Evolutionary conservation across 2,797 vertebrate species (phyloP).

Genomic region (Eulemur mongoz): DNA sequence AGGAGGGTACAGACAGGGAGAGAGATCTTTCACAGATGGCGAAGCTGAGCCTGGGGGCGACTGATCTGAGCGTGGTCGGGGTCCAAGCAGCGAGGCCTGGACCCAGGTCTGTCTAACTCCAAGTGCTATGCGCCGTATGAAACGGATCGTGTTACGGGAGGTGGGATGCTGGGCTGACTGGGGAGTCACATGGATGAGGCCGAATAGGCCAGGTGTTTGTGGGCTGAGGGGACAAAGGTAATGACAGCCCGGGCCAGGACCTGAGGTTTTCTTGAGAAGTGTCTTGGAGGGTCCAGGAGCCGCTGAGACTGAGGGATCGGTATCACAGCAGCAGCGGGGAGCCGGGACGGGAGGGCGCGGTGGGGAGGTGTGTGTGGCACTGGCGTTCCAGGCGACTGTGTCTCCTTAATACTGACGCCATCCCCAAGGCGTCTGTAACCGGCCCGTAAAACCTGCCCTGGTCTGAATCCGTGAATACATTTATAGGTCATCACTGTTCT

Average conservation of each 20-base stretch:
- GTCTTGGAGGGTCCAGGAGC: background rate
- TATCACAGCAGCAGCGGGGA: accelerated
- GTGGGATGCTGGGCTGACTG: background rate
- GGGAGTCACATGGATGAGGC: accelerated
- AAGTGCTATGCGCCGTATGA: background rate
- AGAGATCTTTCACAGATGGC: background rate
- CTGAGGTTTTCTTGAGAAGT: background rate
- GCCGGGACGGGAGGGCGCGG: accelerated
- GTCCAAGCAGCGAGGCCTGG: background rate
- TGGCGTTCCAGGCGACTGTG: background rate
- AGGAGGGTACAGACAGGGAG: background rate
- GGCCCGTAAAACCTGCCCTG: background rate
- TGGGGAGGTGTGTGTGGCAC: background rate
- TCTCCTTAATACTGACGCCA: background rate
- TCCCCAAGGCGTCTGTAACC: background rate
- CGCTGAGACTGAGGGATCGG: accelerated
- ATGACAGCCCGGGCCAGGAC: background rate
- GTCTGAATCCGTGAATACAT: background rate
- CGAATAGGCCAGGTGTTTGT: accelerated
- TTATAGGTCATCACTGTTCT: background rate
- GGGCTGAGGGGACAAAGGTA: background rate
- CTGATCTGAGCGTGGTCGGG: background rate
- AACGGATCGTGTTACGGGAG: accelerated
- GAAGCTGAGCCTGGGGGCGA: background rate
- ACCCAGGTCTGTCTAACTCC: background rate